A percentile compares a stretch with the other conserved stretches of the same genome.
These are phyloP conservation scores for Trachymyrmex cornetzi DNA, from an alignment of 1,140 invertebrate species.

Conservation along the genomic window DNA sequence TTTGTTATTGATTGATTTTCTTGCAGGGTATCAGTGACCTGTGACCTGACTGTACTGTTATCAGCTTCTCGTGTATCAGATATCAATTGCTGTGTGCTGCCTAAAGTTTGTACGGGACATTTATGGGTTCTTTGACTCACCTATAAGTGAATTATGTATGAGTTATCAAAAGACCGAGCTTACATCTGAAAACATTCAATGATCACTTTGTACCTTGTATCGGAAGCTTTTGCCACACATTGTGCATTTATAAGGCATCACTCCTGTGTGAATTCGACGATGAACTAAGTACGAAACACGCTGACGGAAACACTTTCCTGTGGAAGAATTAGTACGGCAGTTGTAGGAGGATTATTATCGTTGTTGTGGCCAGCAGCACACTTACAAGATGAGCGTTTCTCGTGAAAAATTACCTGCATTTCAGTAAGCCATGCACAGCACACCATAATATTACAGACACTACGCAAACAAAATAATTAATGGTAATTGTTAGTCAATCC, in stretches of 20 bases:
- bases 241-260: constrained; percentile 94
- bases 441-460: constrained; percentile 68
- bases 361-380: neutral
- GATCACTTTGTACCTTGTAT: constrained; percentile 90
- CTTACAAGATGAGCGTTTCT: constrained; percentile 7
- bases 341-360: constrained; percentile 13
- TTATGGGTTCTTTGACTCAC: constrained; percentile 94
- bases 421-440: constrained; percentile 73
- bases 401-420: constrained; percentile 54
- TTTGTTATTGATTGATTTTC: constrained; percentile 53
- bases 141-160: constrained; percentile 79
- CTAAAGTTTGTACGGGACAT: constrained; percentile 89
- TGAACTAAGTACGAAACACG: constrained; percentile 95
- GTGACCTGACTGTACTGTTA: constrained; percentile 18
- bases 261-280: constrained; percentile 93
- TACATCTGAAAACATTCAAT: neutral
- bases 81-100: constrained; percentile 86
- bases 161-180: neutral
- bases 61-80: constrained; percentile 74
- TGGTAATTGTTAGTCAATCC: constrained; percentile 76
- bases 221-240: constrained; percentile 93
- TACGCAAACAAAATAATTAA: constrained; percentile 65
- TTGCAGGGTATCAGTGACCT: constrained; percentile 42
- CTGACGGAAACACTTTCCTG: constrained; percentile 95
- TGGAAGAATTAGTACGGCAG: constrained; percentile 76